Conservation (phyloP, 2,113 vertebrate species). For the Ranitomeya variabilis region DNA sequence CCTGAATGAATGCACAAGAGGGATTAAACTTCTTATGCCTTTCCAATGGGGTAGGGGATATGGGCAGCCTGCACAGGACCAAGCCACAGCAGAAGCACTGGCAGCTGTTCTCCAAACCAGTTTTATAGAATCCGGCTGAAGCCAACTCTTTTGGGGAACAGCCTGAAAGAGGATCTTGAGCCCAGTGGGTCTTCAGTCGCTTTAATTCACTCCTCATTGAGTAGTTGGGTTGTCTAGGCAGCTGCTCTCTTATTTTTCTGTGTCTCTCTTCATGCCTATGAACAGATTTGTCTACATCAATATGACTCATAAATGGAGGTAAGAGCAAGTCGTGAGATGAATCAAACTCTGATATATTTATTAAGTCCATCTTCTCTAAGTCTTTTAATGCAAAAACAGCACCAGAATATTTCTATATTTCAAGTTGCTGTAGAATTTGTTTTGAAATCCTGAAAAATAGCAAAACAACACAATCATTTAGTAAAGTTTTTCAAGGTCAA, state of each 20-base stretch:
- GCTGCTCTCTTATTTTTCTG: slow-evolving; percentile 21
- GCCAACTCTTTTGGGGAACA: slow-evolving; percentile 58
- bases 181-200: slow-evolving; percentile 47
- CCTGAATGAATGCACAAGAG: slow-evolving; percentile 51
- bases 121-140: slow-evolving; percentile 56
- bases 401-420: not conserved
- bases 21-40: slow-evolving; percentile 44
- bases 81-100: slow-evolving; percentile 60
- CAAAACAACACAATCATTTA: not conserved
- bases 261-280: slow-evolving; percentile 36
- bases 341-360: slow-evolving; percentile 51
- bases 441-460: not conserved
- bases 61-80: slow-evolving; percentile 1
- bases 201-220: slow-evolving; percentile 56
- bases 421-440: not conserved
- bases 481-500: not conserved
- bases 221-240: slow-evolving; percentile 43
- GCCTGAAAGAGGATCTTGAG: not conserved
- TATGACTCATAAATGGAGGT: not conserved
- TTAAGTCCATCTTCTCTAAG: not conserved
- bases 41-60: not conserved
- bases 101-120: not conserved
- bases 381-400: not conserved
- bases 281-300: slow-evolving; percentile 17
- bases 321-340: not conserved